Evolutionary conservation across 2,113 vertebrate species (phyloP), one percentile per base, ranked within the genome.

Genomic region (Amphiprion percula): DNA sequence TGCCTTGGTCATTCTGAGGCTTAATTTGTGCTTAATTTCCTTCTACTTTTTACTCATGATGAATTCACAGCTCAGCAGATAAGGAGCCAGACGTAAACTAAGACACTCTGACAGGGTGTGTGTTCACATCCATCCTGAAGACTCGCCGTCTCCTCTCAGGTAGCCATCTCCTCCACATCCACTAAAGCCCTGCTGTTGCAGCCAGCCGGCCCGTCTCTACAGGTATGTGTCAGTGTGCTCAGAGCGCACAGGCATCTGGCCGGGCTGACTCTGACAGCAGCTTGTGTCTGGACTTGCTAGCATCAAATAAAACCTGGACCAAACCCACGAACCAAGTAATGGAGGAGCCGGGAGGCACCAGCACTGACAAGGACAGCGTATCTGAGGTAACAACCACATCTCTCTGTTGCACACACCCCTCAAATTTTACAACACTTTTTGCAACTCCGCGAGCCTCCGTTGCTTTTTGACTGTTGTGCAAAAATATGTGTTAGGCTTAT

Each of bases 171-270:
- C 19, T 84, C 65, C 73, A 77, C 83, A 74, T 72, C 84, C 77
- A 73, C 74, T 46, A 19, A 46, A 72, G 71, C 79, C 75, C 61
- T 84, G 83, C 87, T 86, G 85, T 17, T 89, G 81, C 70, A 74
- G 87, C 77, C 89, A 85, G 86, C 68, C 82, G 50, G 71, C 74
- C 80, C 76, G 80, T 88, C 88, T 89, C 80, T 74, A 53, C 85
- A 88, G 86, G 87, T 88, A 90, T 65, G 82, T 84, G 90, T 92
- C 86, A 89, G 80, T 14, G 72, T 63, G 86, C 68, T 91, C 86
- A 81, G 56, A 80, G 90, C 79, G n/a, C 59, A 23, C 63, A 82
- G 80, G 80, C 86, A 89, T 87, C 86, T 88, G 87, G 83, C 69
- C 64, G 10, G 54, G 78, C 77, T 77, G 82, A 82, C 85, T 85